A percentile compares a stretch with the other conserved stretches of the same genome.
phyloP scores from a whole-genome alignment of 2,797 vertebrate genomes.

The Odontamblyopus lacepedii region DNA sequence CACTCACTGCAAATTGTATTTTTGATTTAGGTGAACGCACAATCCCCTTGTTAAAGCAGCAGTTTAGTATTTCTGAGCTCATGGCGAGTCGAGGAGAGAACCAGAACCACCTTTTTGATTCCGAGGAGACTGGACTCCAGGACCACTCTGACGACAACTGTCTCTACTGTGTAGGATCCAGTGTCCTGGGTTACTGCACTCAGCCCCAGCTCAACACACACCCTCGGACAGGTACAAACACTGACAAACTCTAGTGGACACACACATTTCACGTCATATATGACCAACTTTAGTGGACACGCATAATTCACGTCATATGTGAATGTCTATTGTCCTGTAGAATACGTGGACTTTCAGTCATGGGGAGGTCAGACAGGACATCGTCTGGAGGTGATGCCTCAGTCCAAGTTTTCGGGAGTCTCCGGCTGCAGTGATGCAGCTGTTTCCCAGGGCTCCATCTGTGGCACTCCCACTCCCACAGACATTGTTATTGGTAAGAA shows the following conservation, averaged over 20 bases:
- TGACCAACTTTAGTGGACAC: not conserved
- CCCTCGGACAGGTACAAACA: conserved; percentile 82
- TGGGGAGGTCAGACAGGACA: conserved; percentile 92
- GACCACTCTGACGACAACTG: conserved; percentile 97
- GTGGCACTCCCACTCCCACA: conserved; percentile 88
- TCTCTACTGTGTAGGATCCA: conserved; percentile 92
- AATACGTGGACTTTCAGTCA: conserved; percentile 90
- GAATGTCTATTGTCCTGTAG: conserved; percentile 58
- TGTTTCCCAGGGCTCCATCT: conserved; percentile 90
- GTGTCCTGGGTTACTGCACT: conserved; percentile 87
- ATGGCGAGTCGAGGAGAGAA: conserved; percentile 90
- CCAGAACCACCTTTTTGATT: conserved; percentile 85
- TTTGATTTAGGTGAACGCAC: conserved; percentile 76
- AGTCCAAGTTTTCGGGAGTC: conserved; percentile 96
- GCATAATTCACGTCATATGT: not conserved
- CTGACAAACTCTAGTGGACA: not conserved
- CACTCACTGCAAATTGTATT: not conserved
- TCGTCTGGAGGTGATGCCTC: conserved; percentile 91
- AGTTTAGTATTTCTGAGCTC: conserved; percentile 97
- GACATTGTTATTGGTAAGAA: conserved; percentile 90
- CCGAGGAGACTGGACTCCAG: conserved; percentile 93
- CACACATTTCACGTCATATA: not conserved
- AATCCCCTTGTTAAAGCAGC: conserved; percentile 86
- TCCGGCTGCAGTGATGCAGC: conserved; percentile 93
- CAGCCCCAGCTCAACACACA: conserved; percentile 85